These are phyloP conservation scores for Papilio demoleus DNA, from an alignment of 2,888 invertebrate species.

Conservation along the genomic window DNA sequence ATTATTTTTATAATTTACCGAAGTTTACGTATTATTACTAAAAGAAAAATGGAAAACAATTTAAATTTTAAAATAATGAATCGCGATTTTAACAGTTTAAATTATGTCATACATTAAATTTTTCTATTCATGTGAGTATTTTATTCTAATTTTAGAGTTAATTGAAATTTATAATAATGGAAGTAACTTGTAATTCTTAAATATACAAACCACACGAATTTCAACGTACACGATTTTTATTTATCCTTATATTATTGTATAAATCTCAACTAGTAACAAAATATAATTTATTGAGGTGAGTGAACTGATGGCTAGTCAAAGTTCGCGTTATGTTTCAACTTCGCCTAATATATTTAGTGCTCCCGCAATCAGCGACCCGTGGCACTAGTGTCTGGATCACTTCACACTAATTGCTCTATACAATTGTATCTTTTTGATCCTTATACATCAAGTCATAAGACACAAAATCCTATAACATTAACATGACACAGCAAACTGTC, in stretches of 20 bases:
- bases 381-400: constrained; percentile 62
- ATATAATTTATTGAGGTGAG: constrained; percentile 6
- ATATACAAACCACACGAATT: no score
- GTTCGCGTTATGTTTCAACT: constrained; percentile 15
- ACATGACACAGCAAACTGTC: constrained; percentile 27
- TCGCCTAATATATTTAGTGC: constrained; percentile 32
- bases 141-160: not conserved
- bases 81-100: not conserved
- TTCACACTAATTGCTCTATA: constrained; percentile 62
- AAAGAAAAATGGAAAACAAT: not conserved
- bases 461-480: constrained; percentile 31
- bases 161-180: constrained; percentile 1
- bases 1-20: not conserved
- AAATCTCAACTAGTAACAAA: not conserved
- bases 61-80: not conserved
- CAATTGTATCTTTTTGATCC: constrained; percentile 52
- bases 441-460: constrained; percentile 46
- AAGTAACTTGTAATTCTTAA: no score
- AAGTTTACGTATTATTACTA: not conserved
- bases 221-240: no score
- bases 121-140: not conserved
- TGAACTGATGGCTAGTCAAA: constrained; percentile 29
- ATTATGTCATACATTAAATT: not conserved
- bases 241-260: not conserved
- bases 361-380: constrained; percentile 57